A percentile compares a stretch with the other conserved stretches of the same genome.
phyloP scores from a whole-genome alignment of 2,113 vertebrate genomes.

The Cyanoramphus novaezelandiae region DNA sequence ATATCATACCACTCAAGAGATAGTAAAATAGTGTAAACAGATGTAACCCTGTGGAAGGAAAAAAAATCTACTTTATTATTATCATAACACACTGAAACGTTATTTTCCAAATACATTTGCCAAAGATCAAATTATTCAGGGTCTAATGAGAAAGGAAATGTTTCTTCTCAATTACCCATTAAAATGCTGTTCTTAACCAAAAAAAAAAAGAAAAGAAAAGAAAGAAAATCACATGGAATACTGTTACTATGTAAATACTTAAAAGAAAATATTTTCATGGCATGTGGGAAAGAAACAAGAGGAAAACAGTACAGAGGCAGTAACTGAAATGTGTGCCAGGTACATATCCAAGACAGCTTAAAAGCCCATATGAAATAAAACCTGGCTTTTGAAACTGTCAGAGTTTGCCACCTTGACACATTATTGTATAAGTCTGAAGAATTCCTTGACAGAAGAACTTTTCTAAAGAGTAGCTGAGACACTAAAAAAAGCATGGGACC shows the following conservation, averaged over 20 bases:
- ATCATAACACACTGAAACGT: constrained; percentile 54
- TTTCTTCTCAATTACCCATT: constrained; percentile 65
- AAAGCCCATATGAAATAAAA: constrained; percentile 72
- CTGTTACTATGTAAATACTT: constrained; percentile 63
- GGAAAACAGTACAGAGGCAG: constrained; percentile 38
- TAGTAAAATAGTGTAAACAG: constrained; percentile 75
- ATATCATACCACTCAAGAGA: constrained; percentile 69
- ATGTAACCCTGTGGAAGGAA: constrained; percentile 68
- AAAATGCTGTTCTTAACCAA: constrained; percentile 53
- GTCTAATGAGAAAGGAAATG: constrained; percentile 56
- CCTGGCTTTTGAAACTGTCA: constrained; percentile 70
- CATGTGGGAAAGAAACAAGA: constrained; percentile 48
- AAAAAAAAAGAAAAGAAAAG: background rate
- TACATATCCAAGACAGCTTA: constrained; percentile 69
- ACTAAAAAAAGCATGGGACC: constrained; percentile 57
- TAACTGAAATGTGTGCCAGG: constrained; percentile 62
- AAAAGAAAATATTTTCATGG: constrained; percentile 74
- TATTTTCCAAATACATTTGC: constrained; percentile 62
- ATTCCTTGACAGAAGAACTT: constrained; percentile 71
- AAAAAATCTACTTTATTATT: constrained; percentile 53
- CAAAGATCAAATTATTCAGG: constrained; percentile 66
- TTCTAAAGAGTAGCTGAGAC: constrained; percentile 56
- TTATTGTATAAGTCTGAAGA: constrained; percentile 64
- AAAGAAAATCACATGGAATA: background rate
- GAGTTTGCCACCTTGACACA: constrained; percentile 67